A percentile compares a stretch with the other conserved stretches of the same genome.
phyloP scores from a whole-genome alignment of 2,888 invertebrate species.

The Stenoptilia bipunctidactyla region DNA sequence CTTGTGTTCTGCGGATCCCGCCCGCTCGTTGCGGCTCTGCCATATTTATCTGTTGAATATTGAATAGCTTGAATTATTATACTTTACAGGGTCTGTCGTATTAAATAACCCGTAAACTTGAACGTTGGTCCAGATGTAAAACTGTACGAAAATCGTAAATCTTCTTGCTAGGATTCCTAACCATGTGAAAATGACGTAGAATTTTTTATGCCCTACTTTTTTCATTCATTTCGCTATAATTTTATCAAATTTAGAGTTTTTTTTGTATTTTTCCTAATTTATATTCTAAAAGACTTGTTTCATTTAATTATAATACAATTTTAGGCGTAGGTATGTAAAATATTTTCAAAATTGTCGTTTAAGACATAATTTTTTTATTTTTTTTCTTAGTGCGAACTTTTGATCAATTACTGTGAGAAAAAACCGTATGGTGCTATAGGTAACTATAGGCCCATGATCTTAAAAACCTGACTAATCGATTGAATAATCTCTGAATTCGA shows the following conservation, averaged over 20 bases:
- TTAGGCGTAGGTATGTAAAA: background rate
- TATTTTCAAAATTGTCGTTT: background rate
- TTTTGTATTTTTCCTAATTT: background rate
- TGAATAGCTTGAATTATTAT: background rate
- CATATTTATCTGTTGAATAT: too few relatives aligned
- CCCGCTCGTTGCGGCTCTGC: too few relatives aligned
- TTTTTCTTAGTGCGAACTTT: background rate
- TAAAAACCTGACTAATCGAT: background rate
- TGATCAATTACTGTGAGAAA: background rate
- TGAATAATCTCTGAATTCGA: too few relatives aligned
- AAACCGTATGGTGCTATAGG: background rate
- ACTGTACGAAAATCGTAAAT: background rate
- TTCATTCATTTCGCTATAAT: background rate
- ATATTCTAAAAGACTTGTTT: background rate
- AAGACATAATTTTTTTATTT: background rate
- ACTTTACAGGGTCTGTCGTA: background rate
- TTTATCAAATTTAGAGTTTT: background rate
- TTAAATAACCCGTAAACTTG: background rate
- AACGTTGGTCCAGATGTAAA: background rate
- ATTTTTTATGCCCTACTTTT: background rate
- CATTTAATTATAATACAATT: background rate
- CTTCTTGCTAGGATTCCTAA: background rate
- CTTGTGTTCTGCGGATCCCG: background rate
- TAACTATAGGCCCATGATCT: background rate
- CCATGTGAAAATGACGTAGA: background rate